phyloP scores from a whole-genome alignment of 2,888 invertebrate species.

The Perizoma affinitatum region DNA sequence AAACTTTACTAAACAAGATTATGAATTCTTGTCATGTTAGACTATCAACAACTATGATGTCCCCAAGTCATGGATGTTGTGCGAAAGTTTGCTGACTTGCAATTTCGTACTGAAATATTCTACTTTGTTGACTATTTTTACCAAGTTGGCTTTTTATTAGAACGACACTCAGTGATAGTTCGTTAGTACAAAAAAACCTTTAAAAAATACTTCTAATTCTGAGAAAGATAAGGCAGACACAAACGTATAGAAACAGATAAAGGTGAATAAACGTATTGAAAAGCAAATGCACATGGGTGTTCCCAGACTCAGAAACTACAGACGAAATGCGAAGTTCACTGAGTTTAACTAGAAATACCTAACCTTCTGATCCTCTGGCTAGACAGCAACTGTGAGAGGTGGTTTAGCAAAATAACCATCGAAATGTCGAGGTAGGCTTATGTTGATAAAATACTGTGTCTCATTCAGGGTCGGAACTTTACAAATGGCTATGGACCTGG shows the following conservation, averaged over 20 bases:
- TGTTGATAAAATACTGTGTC: no score
- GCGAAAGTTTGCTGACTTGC: slow-evolving; percentile 15
- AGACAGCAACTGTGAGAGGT: slow-evolving; percentile 2
- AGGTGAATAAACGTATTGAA: neutral
- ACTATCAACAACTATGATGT: neutral
- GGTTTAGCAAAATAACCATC: slow-evolving; percentile 9
- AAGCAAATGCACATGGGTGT: neutral
- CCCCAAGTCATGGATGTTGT: slow-evolving; percentile 5
- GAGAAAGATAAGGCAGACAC: no score
- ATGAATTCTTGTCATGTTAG: neutral
- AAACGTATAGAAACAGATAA: no score
- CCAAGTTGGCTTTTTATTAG: no score
- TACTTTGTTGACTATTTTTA: no score
- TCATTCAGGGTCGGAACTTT: no score
- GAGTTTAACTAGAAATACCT: slow-evolving; percentile 4
- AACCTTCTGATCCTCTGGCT: slow-evolving; percentile 5
- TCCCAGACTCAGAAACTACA: slow-evolving; percentile 2
- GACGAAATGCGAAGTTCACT: neutral
- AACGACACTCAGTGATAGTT: no score
- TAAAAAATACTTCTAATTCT: no score
- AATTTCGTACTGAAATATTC: neutral
- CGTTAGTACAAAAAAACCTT: no score
- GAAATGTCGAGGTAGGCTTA: slow-evolving; percentile 1
- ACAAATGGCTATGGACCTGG: no score
- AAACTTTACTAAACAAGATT: neutral